Evolutionary conservation across 2,888 invertebrate species (phyloP).

Genomic region (Thysanoteuthis rhombus): DNA sequence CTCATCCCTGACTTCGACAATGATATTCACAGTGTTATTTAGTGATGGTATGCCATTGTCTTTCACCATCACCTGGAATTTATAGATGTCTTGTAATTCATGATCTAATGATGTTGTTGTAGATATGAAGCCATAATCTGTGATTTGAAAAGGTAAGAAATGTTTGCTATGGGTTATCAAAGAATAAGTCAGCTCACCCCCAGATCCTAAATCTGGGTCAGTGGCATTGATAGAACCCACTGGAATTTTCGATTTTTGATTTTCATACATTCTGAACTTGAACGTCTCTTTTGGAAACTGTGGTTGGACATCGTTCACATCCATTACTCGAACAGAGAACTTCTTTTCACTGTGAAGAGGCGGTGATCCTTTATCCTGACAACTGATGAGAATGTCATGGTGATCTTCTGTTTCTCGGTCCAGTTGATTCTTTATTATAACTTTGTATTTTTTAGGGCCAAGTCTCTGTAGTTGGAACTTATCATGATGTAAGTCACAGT

Average conservation of each 20-base stretch:
- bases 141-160: not conserved
- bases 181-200: not conserved
- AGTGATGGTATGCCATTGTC: not conserved
- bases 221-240: not conserved
- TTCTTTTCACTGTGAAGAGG: not conserved
- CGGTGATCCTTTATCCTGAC: not conserved
- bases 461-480: not conserved
- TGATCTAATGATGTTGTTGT: not conserved
- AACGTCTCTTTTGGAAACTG: not conserved
- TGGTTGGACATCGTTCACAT: not conserved
- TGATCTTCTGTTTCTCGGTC: not conserved
- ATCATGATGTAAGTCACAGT: not conserved
- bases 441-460: not conserved
- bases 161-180: not conserved
- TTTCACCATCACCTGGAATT: not conserved
- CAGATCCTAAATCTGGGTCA: not conserved
- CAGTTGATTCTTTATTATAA: not conserved
- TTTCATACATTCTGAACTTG: not conserved
- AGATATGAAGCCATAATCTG: not conserved
- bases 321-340: not conserved
- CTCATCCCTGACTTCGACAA: not conserved
- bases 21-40: not conserved
- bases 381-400: not conserved
- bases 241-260: not conserved
- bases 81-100: not conserved